phyloP scores from a whole-genome alignment of 2,113 vertebrate species.

The Benitochromis conjunctus region DNA sequence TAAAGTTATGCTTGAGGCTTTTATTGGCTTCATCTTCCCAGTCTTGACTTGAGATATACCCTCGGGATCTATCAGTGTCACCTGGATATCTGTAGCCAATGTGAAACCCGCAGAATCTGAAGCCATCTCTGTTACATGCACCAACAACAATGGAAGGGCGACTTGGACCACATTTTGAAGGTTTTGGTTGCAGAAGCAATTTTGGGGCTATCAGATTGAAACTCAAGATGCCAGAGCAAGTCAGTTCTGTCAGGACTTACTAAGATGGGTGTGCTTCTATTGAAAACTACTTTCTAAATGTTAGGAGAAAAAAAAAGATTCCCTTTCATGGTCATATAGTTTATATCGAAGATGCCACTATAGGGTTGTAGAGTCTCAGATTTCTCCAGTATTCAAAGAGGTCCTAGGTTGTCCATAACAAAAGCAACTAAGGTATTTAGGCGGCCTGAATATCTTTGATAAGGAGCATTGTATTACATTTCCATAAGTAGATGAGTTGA shows the following conservation, averaged over 20 bases:
- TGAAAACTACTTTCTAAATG: slow-evolving; percentile 43
- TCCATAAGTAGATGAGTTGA: slow-evolving; percentile 25
- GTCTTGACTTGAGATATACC: slow-evolving; percentile 7
- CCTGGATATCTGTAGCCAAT: slow-evolving; percentile 44
- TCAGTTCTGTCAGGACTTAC: slow-evolving; percentile 64
- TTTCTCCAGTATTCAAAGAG: slow-evolving; percentile 30
- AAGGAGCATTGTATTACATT: slow-evolving; percentile 33
- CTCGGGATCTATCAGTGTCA: slow-evolving; percentile 21
- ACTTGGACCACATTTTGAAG: slow-evolving; percentile 36
- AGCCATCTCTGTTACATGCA: slow-evolving; percentile 45
- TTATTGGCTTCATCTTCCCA: slow-evolving; percentile 15
- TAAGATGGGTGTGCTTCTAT: slow-evolving; percentile 35
- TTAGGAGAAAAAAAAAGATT: slow-evolving; percentile 8
- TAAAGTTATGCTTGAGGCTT: slow-evolving; percentile 20
- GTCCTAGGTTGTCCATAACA: slow-evolving; percentile 10
- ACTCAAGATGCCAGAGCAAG: slow-evolving; percentile 54
- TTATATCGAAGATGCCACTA: slow-evolving; percentile 33
- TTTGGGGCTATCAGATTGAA: slow-evolving; percentile 73
- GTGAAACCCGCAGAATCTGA: slow-evolving; percentile 39
- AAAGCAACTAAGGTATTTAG: slow-evolving; percentile 21
- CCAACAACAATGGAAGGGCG: slow-evolving; percentile 34
- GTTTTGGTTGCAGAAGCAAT: slow-evolving; percentile 65
- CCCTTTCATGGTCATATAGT: slow-evolving; percentile 21
- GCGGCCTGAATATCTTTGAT: slow-evolving; percentile 25
- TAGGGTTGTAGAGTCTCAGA: slow-evolving; percentile 29